Evolutionary conservation across 2,888 invertebrate species (phyloP), one percentile per base, ranked within the genome.

Genomic region (Parapristionchus giblindavisi): DNA sequence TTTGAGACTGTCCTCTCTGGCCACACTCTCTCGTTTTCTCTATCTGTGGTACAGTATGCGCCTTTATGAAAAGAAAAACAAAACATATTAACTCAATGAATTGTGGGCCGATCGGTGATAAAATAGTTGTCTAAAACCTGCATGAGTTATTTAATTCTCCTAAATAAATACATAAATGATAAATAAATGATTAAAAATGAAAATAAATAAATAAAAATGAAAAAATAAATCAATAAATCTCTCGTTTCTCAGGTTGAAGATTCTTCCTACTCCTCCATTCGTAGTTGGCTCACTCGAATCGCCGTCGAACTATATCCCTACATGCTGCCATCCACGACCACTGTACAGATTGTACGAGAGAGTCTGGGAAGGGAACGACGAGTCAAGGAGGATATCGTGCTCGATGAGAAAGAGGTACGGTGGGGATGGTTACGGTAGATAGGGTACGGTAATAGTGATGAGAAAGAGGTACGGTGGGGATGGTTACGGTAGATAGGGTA

Each of bases 311-410:
- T 80, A 43, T 81, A 75, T 58, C 79, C 83, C 4, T 83, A 76
- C 71, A 76, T 77, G 76, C 71, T 79, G 17, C 81, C 83, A 6
- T 80, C 80, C 1, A 76, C 79, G 2, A 70, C 72, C 14, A 79
- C 78, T 34, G 77, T 81, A 51, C 34, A 68, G 66, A 71, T 78
- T 4, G 75, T 77, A 14, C 48, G 68, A 61, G 54, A 58, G 34
- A 65, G 61, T 34, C 56, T 61, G 40, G n/a, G n/a, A n/a, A n/a
- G n/a, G n/a, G n/a, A n/a, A n/a, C n/a, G 65, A 74, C 8, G 36
- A 24, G 32, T 21, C 58, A 34, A 43, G n/a, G 38, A 52, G 38
- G 27, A n/a, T n/a, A n/a, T n/a, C n/a, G n/a, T n/a, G n/a, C n/a
- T 70, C 27, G 40, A 63, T 14, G 63, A 63, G 63, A 27, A 14